Evolutionary conservation across 2,113 vertebrate genomes (phyloP), one percentile per base, ranked within the genome.

Genomic region (Scatophagus argus): DNA sequence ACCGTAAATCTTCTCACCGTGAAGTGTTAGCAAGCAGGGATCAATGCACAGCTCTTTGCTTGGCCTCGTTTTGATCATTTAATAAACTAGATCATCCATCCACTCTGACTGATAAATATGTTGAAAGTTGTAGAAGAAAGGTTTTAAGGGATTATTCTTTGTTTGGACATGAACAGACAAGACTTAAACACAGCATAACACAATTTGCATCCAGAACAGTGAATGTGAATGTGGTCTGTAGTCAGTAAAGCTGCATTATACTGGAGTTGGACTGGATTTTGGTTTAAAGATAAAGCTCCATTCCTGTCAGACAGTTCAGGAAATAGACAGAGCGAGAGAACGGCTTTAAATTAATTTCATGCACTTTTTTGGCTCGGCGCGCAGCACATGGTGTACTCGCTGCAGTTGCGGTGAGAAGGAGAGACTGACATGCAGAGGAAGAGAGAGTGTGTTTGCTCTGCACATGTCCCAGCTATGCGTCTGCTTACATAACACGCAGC

Each of bases 401-500:
- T 79, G 69, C 55, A 25, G 65, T 27, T 23, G 43, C n/a, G 43
- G 41, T 12, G 79, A 70, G 63, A 16, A 21, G 36, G 23, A 27
- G 52, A 10, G 62, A 14, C 56, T 16, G 10, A 59, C 31, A 17
- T 12, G 47, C 46, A 19, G 65, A 23, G 31, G n/a, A 2, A 69
- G 34, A 38, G 34, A 38, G 25, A 27, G 56, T 23, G 3, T 27
- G 2, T 83, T 81, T 77, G 68, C 67, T 36, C 23, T 54, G 71
- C 78, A 68, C 56, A 82, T 58, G 77, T 46, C 67, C 32, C 54
- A 67, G 25, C 46, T 75, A n/a, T 61, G 77, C 11, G 52, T 41
- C 1, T 17, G 32, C 77, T 90, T 87, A 83, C 64, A 66, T 75
- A 89, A 91, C 55, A 14, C 56, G 6, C 38, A 19, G n/a, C 56